A percentile compares a stretch with the other conserved stretches of the same genome.
These are phyloP conservation scores for Autographa pulchrina DNA, from an alignment of 2,888 invertebrate species.

Conservation along the genomic window DNA sequence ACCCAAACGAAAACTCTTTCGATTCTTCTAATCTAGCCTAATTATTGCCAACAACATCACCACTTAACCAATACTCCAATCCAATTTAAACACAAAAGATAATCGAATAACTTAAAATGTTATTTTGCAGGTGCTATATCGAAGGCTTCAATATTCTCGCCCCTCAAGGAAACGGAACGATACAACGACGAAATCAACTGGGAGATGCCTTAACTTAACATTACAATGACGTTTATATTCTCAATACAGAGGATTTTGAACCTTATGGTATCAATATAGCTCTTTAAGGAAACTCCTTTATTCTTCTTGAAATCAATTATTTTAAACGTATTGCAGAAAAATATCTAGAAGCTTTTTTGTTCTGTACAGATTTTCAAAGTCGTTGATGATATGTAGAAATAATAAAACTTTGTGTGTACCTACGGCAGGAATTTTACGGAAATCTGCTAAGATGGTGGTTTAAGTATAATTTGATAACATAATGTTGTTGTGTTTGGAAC, in stretches of 20 bases:
- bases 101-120: neutral
- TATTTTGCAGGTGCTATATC: slow-evolving; percentile 84
- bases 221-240: slow-evolving; percentile 43
- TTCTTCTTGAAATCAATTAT: neutral
- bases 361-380: neutral
- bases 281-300: slow-evolving; percentile 10
- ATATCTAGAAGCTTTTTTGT: no score
- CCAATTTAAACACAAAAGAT: slow-evolving; percentile 6
- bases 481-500: no score
- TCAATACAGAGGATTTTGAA: slow-evolving; percentile 31
- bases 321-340: neutral
- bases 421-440: no score
- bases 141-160: slow-evolving; percentile 80
- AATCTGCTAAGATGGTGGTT: no score
- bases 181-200: slow-evolving; percentile 91
- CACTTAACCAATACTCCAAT: neutral
- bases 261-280: slow-evolving; percentile 19
- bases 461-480: no score
- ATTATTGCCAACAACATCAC: neutral
- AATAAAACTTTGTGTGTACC: no score
- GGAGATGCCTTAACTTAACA: slow-evolving; percentile 88
- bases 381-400: no score
- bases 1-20: neutral
- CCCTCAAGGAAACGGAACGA: slow-evolving; percentile 87
- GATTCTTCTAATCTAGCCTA: neutral